Base-by-base conservation (phyloP, 2,113 vertebrate genomes). In the Hassar affinis region DNA sequence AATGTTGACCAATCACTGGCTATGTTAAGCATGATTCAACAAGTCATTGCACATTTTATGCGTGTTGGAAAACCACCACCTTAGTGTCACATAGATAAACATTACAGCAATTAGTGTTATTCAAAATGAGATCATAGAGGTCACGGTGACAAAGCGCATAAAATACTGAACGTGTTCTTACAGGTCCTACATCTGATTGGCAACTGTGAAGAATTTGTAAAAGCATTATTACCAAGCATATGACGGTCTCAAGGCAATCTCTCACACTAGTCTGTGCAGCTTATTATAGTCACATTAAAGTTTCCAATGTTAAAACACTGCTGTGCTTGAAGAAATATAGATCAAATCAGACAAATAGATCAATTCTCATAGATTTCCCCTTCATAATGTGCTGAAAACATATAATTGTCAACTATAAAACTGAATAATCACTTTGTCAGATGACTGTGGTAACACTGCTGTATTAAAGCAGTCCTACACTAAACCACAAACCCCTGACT, bases 71-170 rank as follows among this genome's bases (percentile, higher is more conserved):
- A 81, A 81, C 68, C 79, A 79, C 64, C 72, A 81, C 79, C 80
- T 79, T 82, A 82, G 79, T 75, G 79, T 79, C 38, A 85, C 68
- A 82, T 85, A 49, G 74, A 69, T 78, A 30, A 84, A 80, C 66
- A 61, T 72, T 84, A 79, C 77, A 33, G 83, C 64, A 80, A 85
- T 69, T 85, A 80, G 72, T 78, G 86, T 84, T 27, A 81, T 56
- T 80, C 47, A 80, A 81, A 80, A 78, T 85, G 71, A 71, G 64
- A 78, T 86, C 80, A 87, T 66, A 85, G 80, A 87, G 71, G 68
- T 87, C 86, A 87, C 81, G 27, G 69, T 87, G 77, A 87, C 86
- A 83, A 83, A 87, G 82, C 69, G 74, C 61, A 72, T 69, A 56
- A 84, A 71, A 82, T 85, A 69, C 77, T 79, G 42, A 80, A 45